phyloP scores from a whole-genome alignment of 2,888 invertebrate species.

The Meganola albula region DNA sequence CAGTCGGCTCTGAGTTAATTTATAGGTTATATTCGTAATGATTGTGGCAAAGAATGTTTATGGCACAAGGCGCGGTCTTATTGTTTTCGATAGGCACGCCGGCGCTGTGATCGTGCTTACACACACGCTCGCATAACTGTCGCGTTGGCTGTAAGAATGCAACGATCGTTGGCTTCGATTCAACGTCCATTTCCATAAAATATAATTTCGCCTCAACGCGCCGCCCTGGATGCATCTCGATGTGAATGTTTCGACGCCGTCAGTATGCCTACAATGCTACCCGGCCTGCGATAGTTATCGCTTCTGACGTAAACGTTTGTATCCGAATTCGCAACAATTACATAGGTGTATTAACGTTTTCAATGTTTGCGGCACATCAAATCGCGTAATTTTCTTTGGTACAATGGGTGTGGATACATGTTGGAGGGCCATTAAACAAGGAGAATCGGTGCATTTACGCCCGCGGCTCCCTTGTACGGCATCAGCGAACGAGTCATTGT shows the following conservation, averaged over 20 bases:
- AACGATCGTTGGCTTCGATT: constrained; percentile 62
- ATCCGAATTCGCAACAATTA: constrained; percentile 31
- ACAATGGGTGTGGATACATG: constrained; percentile 42
- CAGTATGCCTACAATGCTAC: constrained; percentile 22
- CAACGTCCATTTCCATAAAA: constrained; percentile 71
- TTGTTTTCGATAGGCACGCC: constrained; percentile 64
- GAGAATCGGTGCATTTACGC: constrained; percentile 53
- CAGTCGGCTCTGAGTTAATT: constrained; percentile 64
- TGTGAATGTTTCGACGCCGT: constrained; percentile 44
- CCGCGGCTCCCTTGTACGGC: constrained; percentile 59
- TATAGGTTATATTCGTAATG: constrained; percentile 73
- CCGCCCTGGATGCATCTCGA: constrained; percentile 53
- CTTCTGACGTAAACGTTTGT: constrained; percentile 37
- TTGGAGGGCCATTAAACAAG: constrained; percentile 48
- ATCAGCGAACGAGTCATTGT: constrained; percentile 63
- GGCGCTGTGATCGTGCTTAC: constrained; percentile 44
- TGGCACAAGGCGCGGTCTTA: constrained; percentile 69
- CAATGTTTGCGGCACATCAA: constrained; percentile 36
- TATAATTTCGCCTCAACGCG: constrained; percentile 56
- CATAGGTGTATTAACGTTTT: constrained; percentile 12
- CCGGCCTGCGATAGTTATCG: constrained; percentile 42
- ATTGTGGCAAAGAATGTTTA: constrained; percentile 73
- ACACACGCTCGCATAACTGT: constrained; percentile 63
- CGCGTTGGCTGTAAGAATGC: constrained; percentile 58
- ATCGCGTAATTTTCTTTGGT: constrained; percentile 40